Evolutionary conservation across 2,888 invertebrate genomes (phyloP), one percentile per base, ranked within the genome.

Genomic region (Zele albiditarsus): DNA sequence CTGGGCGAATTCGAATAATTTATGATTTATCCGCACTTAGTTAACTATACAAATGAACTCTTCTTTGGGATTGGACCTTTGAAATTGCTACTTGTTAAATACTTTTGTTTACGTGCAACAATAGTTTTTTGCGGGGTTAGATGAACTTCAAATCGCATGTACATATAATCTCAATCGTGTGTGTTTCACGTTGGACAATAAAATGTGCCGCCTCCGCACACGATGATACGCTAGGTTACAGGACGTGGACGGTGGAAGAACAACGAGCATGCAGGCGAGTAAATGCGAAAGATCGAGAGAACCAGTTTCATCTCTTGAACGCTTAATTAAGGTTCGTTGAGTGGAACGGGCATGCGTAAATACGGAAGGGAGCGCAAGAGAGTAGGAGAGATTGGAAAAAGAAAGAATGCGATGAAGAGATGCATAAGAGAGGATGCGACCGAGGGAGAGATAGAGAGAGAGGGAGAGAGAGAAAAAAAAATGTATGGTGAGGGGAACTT

Each of bases 221-320:
- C 60, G 53, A 58, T 60, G 27, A 49, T 65, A 74, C 63, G 31
- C 20, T 62, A 46, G 60, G 28, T 62, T 60, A 62, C 46, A 62
- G 71, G 62, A 68, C 31, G 66, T 68, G 73, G 73, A 70, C 49
- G 31, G 62, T 62, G 49, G 62, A 74, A 70, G 69, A 74, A 69
- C 63, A 71, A 68, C 31, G 74, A 69, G 75, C 73, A 70, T 74
- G 75, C 72, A 27, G 70, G 74, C 67, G 79, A 72, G 76, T 71
- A 71, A 78, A 79, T 76, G 68, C 68, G 69, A 53, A 75, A 77
- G 80, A 82, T 83, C 82, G 80, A 79, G 53, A 53, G 84, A 88
- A 88, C 89, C 89, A 89, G 88, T 88, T 89, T 86, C 83, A 86
- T 87, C 86, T 87, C 82, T 88, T 88, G 89, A 89, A 88, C 86